Conservation (phyloP, 2,888 invertebrate species). For the Pecten maximus region DNA sequence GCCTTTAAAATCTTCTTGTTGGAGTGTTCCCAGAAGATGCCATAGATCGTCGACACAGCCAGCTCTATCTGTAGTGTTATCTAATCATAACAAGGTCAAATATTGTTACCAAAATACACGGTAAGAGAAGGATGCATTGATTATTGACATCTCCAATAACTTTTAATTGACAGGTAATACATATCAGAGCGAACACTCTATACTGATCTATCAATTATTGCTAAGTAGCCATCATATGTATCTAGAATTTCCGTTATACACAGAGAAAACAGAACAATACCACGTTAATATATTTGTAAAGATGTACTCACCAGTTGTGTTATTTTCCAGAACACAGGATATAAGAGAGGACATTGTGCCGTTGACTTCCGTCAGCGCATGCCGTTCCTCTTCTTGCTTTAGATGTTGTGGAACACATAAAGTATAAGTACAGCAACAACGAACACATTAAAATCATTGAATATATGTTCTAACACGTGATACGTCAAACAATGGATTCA, state of each 20-base stretch:
- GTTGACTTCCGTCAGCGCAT: neutral
- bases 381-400: neutral
- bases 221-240: no score
- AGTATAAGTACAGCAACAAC: neutral
- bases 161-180: no score
- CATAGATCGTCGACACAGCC: constrained; percentile 39
- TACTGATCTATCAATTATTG: no score
- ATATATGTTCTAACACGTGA: neutral
- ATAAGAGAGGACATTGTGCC: neutral
- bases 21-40: neutral
- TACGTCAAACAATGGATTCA: neutral
- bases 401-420: neutral
- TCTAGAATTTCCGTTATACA: no score
- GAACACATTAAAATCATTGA: neutral
- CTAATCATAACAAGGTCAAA: neutral
- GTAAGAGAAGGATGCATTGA: no score
- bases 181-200: no score
- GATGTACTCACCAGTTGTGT: neutral
- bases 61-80: neutral
- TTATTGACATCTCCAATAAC: no score
- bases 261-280: no score
- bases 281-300: neutral
- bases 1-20: neutral
- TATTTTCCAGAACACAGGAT: neutral
- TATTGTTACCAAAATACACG: neutral